Conservation (phyloP, 2,113 vertebrate species). For the Oryctolagus cuniculus region mOryCun1.1 NC_091442.1:26645001-26645500, state of each 20-base stretch:
- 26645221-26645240: neutral
- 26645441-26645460: neutral
- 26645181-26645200: rapidly evolving
- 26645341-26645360: neutral
- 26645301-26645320: neutral
- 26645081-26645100: neutral
- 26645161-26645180: too few relatives aligned
- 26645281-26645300: neutral
- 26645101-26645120: neutral
- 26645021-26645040: neutral
- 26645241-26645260: neutral
- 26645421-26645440: neutral
- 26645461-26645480: neutral
- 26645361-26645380: neutral
- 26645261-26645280: neutral
- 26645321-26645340: neutral
- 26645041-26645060: conserved; percentile 29
- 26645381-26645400: too few relatives aligned
- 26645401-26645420: neutral
- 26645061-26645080: neutral
- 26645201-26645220: neutral
- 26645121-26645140: neutral
- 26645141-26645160: neutral
- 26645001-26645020: neutral
- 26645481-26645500: neutral